Percentiles rank a stretch among this genome's conserved stretches.
phyloP scores from a whole-genome alignment of 2,888 invertebrate genomes.

The Diaphora mendica region DNA sequence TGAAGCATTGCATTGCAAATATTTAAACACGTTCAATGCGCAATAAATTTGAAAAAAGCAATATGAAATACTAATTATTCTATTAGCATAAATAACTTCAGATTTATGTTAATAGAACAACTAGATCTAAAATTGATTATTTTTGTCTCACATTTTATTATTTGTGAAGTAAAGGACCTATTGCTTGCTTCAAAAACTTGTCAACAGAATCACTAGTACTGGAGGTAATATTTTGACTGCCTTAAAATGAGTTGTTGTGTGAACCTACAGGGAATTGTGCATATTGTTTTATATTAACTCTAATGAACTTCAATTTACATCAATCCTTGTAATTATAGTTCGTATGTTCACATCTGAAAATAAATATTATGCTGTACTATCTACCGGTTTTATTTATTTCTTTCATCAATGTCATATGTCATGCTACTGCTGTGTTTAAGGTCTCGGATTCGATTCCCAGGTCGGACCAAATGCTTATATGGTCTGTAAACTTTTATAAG shows the following conservation, averaged over 20 bases:
- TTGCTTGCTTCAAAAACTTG: constrained; percentile 10
- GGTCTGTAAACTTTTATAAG: too few relatives aligned
- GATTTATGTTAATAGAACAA: background rate
- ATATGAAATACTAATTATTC: background rate
- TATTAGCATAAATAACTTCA: background rate
- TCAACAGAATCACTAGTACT: constrained; percentile 15
- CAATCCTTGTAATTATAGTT: constrained; percentile 63
- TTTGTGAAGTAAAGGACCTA: background rate
- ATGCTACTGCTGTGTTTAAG: too few relatives aligned
- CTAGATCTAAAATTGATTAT: background rate
- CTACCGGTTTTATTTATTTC: constrained; percentile 30
- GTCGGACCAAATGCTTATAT: too few relatives aligned
- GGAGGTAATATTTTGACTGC: constrained; percentile 36
- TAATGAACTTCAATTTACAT: constrained; percentile 61
- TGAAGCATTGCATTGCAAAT: background rate
- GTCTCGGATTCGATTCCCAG: too few relatives aligned
- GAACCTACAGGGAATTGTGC: constrained; percentile 77
- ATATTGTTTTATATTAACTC: constrained; percentile 67
- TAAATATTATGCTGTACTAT: constrained; percentile 68
- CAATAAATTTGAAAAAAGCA: background rate
- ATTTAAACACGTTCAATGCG: background rate
- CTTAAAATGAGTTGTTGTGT: constrained; percentile 68
- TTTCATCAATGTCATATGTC: background rate
- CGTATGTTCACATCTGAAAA: constrained; percentile 66
- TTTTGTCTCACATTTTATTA: background rate